A percentile compares a stretch with the other conserved stretches of the same genome.
Evolutionary conservation across 1,140 invertebrate species (phyloP).

Genomic region (Cylas formicarius): DNA sequence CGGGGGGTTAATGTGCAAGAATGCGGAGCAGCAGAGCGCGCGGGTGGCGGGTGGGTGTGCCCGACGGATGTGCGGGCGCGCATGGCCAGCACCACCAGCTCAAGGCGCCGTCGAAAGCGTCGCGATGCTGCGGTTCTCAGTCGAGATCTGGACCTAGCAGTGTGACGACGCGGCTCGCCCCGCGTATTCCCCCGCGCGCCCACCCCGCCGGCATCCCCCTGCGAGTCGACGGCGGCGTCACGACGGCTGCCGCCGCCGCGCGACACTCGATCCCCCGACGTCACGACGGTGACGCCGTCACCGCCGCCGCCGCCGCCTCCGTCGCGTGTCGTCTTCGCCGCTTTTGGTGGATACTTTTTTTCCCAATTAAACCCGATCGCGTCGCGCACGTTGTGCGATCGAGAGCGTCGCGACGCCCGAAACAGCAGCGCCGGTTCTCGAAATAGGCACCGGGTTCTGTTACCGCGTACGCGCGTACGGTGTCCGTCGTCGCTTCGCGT

Average conservation of each 20-base stretch:
- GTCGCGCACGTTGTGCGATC: no score
- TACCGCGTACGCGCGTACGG: constrained; percentile 9
- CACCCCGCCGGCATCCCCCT: constrained; percentile 10
- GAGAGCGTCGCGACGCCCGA: no score
- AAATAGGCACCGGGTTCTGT: no score
- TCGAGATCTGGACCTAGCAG: constrained; percentile 23
- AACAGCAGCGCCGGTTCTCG: no score
- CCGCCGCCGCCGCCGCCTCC: neutral
- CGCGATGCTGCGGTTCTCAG: constrained; percentile 21
- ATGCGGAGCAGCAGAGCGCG: constrained; percentile 3
- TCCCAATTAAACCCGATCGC: no score
- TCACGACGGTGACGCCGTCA: constrained; percentile 17
- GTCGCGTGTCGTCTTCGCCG: no score
- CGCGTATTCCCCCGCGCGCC: constrained; percentile 17
- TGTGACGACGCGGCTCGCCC: constrained; percentile 12
- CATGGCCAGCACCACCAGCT: constrained; percentile 6
- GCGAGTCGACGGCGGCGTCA: constrained; percentile 13
- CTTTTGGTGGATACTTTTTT: no score
- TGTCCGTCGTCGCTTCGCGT: constrained; percentile 10
- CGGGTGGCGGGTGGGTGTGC: constrained; percentile 25
- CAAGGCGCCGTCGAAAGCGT: neutral
- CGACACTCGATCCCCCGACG: constrained; percentile 19
- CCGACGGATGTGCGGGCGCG: constrained; percentile 33
- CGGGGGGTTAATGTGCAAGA: no score
- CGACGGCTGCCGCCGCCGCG: constrained; percentile 14